A percentile compares a stretch with the other conserved stretches of the same genome.
Evolutionary conservation across 2,888 invertebrate genomes (phyloP).

Genomic region (Dicyrtoma fusca): DNA sequence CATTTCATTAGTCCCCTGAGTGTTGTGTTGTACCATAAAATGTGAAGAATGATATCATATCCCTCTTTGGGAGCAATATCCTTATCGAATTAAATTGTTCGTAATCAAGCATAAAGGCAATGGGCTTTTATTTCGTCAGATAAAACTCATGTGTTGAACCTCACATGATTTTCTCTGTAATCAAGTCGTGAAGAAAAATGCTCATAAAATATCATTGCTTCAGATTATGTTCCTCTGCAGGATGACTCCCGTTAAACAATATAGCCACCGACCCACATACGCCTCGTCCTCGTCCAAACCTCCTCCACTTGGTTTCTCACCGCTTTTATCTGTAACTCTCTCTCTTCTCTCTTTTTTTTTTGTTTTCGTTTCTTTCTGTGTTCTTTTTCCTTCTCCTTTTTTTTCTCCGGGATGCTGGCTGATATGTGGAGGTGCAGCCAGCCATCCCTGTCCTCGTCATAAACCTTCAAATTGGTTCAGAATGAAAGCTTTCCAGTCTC

Average conservation of each 20-base stretch:
- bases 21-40: constrained; percentile 53
- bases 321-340: background rate
- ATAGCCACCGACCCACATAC: no score
- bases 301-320: background rate
- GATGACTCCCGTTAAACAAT: no score
- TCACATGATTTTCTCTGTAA: constrained; percentile 32
- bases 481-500: constrained; percentile 41
- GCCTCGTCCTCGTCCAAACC: background rate
- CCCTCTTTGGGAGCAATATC: constrained; percentile 46
- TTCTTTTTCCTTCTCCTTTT: constrained; percentile 1
- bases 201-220: constrained; percentile 41
- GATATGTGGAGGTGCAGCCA: no score
- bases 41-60: constrained; percentile 51
- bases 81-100: constrained; percentile 54
- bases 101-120: constrained; percentile 50
- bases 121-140: constrained; percentile 46
- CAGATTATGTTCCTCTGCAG: background rate
- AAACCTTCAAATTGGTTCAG: constrained; percentile 49
- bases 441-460: constrained; percentile 26
- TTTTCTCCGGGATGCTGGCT: background rate
- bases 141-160: constrained; percentile 36
- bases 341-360: constrained; percentile 2
- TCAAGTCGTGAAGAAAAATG: constrained; percentile 44
- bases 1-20: constrained; percentile 54
- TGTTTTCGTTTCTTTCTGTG: background rate